These are phyloP conservation scores for Sarcophaga peregrina DNA, from an alignment of 1,140 invertebrate species.

Conservation along the genomic window DNA sequence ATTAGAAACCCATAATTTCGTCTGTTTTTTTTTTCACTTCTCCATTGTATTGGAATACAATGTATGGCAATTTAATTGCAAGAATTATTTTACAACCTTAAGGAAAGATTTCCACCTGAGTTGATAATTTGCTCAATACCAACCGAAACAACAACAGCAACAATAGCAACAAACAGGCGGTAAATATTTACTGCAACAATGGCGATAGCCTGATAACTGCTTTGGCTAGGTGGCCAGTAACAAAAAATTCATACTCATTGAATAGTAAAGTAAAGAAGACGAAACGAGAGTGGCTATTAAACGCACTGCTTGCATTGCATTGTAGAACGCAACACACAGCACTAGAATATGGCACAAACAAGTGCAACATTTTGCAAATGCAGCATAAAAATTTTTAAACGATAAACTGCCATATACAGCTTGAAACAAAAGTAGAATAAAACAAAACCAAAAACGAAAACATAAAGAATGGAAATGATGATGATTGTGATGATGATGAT, in stretches of 20 bases:
- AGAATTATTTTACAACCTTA: slow-evolving; percentile 11
- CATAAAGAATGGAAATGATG: too few species aligned
- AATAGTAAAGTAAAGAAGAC: neutral
- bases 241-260: neutral
- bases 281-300: neutral
- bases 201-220: too few species aligned
- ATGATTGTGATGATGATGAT: neutral
- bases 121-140: slow-evolving; percentile 28
- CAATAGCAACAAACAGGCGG: slow-evolving; percentile 1
- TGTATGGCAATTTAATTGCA: slow-evolving; percentile 10
- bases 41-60: neutral
- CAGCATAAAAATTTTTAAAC: neutral
- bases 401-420: neutral
- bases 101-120: slow-evolving; percentile 33
- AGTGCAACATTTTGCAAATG: slow-evolving; percentile 19
- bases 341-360: neutral
- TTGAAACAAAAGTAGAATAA: too few species aligned
- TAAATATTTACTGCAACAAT: neutral
- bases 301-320: neutral
- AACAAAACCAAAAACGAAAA: too few species aligned
- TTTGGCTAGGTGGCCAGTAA: neutral
- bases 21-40: neutral
- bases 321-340: neutral
- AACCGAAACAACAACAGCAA: neutral
- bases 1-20: neutral